A percentile compares a stretch with the other conserved stretches of the same genome.
Conservation (phyloP, 2,888 invertebrate species). For the Andrena bucephala region DNA sequence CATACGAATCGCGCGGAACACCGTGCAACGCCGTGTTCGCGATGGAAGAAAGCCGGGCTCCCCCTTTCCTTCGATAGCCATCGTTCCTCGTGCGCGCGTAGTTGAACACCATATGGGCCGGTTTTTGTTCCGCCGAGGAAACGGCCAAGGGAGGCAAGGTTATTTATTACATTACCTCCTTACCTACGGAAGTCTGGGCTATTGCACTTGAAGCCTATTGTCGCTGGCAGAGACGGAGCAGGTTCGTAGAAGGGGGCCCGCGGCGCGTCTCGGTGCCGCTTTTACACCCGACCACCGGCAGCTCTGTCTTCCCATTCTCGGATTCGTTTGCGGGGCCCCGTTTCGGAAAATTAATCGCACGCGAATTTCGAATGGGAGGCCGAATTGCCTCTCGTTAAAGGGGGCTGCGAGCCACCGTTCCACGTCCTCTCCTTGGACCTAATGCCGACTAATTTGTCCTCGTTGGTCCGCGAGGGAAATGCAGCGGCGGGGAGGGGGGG, state of each 20-base stretch:
- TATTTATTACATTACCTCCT: constrained; percentile 72
- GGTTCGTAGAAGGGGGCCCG: constrained; percentile 38
- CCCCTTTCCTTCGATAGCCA: constrained; percentile 69
- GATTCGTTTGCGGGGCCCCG: constrained; percentile 37
- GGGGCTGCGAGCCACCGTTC: constrained; percentile 25
- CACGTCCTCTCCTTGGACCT: not conserved
- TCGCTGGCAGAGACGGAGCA: constrained; percentile 48
- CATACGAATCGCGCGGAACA: constrained; percentile 34
- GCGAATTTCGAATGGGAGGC: constrained; percentile 22
- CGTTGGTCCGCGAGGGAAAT: not conserved
- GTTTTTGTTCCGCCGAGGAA: constrained; percentile 70
- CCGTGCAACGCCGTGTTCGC: not conserved
- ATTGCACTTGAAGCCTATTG: constrained; percentile 71
- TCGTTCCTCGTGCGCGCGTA: constrained; percentile 67
- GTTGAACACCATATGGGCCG: constrained; percentile 75
- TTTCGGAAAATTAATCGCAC: constrained; percentile 36
- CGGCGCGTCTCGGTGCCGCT: constrained; percentile 19
- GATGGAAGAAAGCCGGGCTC: constrained; percentile 44
- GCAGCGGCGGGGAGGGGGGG: not conserved
- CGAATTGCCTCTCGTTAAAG: constrained; percentile 41
- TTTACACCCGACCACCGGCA: constrained; percentile 3
- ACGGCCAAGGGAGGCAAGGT: constrained; percentile 63
- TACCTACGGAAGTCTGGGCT: constrained; percentile 75
- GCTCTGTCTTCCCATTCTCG: constrained; percentile 31
- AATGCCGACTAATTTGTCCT: constrained; percentile 35